phyloP scores from a whole-genome alignment of 2,888 invertebrate genomes.

The Ptilodon capucinus region DNA sequence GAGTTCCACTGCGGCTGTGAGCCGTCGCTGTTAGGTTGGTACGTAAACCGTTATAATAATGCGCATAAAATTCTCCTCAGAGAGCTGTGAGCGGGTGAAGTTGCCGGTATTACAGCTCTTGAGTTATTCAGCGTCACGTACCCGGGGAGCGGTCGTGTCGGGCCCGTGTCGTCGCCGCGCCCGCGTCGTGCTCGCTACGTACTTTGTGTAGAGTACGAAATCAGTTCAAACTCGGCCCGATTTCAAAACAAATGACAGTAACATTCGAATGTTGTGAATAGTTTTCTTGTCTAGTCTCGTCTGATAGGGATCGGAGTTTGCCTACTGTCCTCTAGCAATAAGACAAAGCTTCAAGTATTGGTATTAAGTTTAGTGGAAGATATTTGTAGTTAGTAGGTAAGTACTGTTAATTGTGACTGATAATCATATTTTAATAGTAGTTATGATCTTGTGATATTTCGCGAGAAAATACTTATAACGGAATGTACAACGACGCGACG shows the following conservation, averaged over 20 bases:
- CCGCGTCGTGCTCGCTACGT: slow-evolving; percentile 14
- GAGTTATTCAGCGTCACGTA: slow-evolving; percentile 74
- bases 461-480: too few relatives aligned
- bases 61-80: slow-evolving; percentile 65
- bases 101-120: slow-evolving; percentile 55
- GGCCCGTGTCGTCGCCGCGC: slow-evolving; percentile 25
- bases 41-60: slow-evolving; percentile 62
- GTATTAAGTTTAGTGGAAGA: too few relatives aligned
- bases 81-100: slow-evolving; percentile 58
- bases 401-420: too few relatives aligned
- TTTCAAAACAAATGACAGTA: slow-evolving; percentile 29
- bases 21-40: slow-evolving; percentile 36
- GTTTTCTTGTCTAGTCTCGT: slow-evolving; percentile 21
- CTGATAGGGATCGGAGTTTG: slow-evolving; percentile 4
- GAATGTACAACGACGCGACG: too few relatives aligned
- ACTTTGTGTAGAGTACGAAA: slow-evolving; percentile 23
- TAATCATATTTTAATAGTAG: too few relatives aligned
- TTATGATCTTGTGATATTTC: too few relatives aligned
- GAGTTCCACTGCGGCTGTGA: slow-evolving; percentile 47
- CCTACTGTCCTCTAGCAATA: slow-evolving; percentile 16
- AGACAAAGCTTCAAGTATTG: too few relatives aligned
- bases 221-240: slow-evolving; percentile 21
- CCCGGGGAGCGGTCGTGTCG: slow-evolving; percentile 40
- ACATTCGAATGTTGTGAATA: slow-evolving; percentile 27
- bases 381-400: too few relatives aligned